Conservation (phyloP, 2,797 vertebrate species). For the Epinephelus coioides region DNA sequence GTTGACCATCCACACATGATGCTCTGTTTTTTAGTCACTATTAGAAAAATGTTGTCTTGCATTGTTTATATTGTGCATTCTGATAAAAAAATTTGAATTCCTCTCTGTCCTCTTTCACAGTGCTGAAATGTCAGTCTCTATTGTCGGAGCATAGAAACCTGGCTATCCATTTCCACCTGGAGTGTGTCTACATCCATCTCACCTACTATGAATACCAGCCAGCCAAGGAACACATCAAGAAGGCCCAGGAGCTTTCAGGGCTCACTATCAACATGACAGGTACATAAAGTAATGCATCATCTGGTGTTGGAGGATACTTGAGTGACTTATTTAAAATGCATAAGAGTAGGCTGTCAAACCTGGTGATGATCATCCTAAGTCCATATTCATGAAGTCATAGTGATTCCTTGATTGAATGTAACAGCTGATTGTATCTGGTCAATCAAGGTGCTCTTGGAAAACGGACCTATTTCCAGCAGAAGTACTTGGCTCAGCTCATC, state of each 20-base stretch:
- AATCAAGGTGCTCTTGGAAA: slow-evolving; percentile 93
- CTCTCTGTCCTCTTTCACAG: slow-evolving; percentile 57
- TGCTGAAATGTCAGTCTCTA: slow-evolving; percentile 82
- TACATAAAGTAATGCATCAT: slow-evolving; percentile 55
- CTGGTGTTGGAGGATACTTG: background rate
- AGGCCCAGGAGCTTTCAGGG: slow-evolving; percentile 88
- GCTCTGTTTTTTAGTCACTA: too few relatives aligned
- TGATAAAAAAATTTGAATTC: background rate
- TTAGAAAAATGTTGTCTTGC: too few relatives aligned
- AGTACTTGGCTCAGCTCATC: slow-evolving; percentile 93
- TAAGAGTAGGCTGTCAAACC: background rate
- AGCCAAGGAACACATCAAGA: slow-evolving; percentile 89
- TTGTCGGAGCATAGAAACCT: slow-evolving; percentile 83
- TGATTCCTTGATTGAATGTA: background rate
- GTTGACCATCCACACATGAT: too few relatives aligned
- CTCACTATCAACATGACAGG: slow-evolving; percentile 90
- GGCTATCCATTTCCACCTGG: slow-evolving; percentile 92
- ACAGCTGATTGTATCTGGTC: slow-evolving; percentile 32
- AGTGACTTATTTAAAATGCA: background rate
- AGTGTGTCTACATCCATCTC: slow-evolving; percentile 90
- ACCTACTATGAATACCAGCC: slow-evolving; percentile 93
- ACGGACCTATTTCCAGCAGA: slow-evolving; percentile 97
- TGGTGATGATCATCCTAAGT: background rate
- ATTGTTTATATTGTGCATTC: too few relatives aligned
- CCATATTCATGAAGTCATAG: background rate